Conservation (phyloP, 2,113 vertebrate species). For the Dipodomys ordii region DNA sequence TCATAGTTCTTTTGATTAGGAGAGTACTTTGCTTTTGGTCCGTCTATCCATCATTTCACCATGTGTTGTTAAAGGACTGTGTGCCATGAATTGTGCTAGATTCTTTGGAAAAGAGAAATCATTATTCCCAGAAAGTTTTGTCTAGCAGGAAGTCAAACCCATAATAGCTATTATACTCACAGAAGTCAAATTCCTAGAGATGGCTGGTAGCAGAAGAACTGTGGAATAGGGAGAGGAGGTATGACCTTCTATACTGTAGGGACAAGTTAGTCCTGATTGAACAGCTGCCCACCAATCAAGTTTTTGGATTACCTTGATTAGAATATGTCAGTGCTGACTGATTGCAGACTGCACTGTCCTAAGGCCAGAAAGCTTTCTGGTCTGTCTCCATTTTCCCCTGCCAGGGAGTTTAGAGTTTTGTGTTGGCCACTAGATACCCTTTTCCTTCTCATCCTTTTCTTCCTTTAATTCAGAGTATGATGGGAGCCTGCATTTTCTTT, state of each 20-base stretch:
- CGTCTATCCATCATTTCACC: background rate
- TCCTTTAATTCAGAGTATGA: background rate
- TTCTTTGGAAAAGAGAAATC: background rate
- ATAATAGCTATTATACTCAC: background rate
- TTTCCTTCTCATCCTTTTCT: background rate
- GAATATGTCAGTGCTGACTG: background rate
- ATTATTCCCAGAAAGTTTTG: background rate
- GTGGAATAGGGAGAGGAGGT: background rate
- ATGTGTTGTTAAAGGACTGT: background rate
- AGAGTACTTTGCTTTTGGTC: background rate
- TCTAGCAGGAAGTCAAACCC: background rate
- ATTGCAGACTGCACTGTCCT: background rate
- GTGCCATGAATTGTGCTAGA: background rate
- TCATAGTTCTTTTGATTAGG: background rate
- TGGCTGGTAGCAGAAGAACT: background rate
- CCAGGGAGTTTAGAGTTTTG: background rate
- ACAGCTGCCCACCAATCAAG: background rate
- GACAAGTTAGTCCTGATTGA: background rate
- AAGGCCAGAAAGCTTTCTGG: background rate
- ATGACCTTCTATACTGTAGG: background rate
- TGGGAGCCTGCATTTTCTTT: constrained; percentile 63
- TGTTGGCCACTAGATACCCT: background rate
- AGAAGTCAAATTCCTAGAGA: background rate
- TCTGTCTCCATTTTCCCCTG: background rate
- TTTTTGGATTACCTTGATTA: background rate